These are phyloP conservation scores for Tinea trinotella DNA, from an alignment of 2,888 invertebrate genomes.

Conservation along the genomic window DNA sequence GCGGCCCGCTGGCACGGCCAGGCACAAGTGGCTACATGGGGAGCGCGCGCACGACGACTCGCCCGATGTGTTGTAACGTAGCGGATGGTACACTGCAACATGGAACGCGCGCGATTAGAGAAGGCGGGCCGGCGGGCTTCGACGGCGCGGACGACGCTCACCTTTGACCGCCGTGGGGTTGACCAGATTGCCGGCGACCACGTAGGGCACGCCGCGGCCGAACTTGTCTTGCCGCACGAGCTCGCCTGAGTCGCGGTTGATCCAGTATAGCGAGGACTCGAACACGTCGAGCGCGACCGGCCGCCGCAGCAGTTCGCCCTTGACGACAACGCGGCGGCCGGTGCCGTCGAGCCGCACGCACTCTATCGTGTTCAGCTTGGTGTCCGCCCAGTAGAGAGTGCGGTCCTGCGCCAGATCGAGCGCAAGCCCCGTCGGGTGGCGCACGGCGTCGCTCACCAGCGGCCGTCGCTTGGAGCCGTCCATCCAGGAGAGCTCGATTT, in stretches of 20 bases:
- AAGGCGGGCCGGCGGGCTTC: neutral
- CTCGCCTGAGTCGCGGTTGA: constrained; percentile 91
- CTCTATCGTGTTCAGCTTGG: constrained; percentile 92
- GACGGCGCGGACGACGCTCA: constrained; percentile 33
- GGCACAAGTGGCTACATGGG: constrained; percentile 93
- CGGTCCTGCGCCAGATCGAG: constrained; percentile 93
- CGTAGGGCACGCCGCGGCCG: constrained; percentile 91
- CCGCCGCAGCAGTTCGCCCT: constrained; percentile 70
- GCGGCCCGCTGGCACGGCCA: constrained; percentile 89
- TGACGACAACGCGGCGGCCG: constrained; percentile 78
- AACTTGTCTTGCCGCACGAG: constrained; percentile 90
- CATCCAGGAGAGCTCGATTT: constrained; percentile 97
- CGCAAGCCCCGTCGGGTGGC: constrained; percentile 90
- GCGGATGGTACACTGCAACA: constrained; percentile 80
- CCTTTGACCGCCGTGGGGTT: constrained; percentile 90
- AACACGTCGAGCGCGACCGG: constrained; percentile 94
- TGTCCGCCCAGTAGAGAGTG: constrained; percentile 95
- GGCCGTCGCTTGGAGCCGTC: constrained; percentile 91
- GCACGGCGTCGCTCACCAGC: constrained; percentile 84
- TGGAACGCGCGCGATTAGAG: no score
- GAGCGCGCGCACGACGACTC: constrained; percentile 78
- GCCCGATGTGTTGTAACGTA: constrained; percentile 84
- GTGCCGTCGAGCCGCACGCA: constrained; percentile 87
- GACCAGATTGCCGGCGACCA: constrained; percentile 85
- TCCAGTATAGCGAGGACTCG: constrained; percentile 93